Percentiles rank a stretch among this genome's conserved stretches.
Evolutionary conservation across 2,888 invertebrate species (phyloP).

Genomic region (Conops quadrifasciatus): DNA sequence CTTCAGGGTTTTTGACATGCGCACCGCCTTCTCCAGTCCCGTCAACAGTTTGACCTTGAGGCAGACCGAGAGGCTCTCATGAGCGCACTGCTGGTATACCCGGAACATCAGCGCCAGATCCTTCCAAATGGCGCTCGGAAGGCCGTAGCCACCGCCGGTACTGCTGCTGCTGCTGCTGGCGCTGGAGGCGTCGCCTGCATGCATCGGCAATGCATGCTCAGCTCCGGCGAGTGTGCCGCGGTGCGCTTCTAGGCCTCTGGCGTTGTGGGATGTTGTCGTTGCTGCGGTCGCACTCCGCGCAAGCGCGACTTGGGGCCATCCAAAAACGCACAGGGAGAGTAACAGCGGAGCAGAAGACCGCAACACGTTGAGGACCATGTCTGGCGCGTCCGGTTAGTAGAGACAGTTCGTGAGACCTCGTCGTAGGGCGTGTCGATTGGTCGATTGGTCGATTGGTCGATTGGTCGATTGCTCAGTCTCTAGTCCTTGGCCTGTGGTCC

Average conservation of each 20-base stretch:
- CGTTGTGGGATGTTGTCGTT: slow-evolving; percentile 43
- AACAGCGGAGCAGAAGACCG: not conserved
- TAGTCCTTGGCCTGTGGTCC: not conserved
- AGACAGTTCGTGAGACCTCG: not conserved
- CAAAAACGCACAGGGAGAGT: slow-evolving; percentile 16
- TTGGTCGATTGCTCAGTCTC: too few species aligned
- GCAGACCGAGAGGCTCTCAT: slow-evolving; percentile 75
- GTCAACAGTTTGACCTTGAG: slow-evolving; percentile 82
- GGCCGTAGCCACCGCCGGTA: slow-evolving; percentile 33
- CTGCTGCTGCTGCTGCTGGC: slow-evolving; percentile 42
- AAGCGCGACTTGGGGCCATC: slow-evolving; percentile 44
- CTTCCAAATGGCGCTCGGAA: slow-evolving; percentile 55
- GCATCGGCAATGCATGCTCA: slow-evolving; percentile 5
- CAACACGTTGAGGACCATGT: not conserved
- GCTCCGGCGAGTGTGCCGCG: slow-evolving; percentile 1
- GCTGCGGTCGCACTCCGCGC: slow-evolving; percentile 50
- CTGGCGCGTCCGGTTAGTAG: not conserved
- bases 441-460: not conserved
- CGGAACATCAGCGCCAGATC: slow-evolving; percentile 79
- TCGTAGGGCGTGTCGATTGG: not conserved
- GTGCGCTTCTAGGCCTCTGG: slow-evolving; percentile 45
- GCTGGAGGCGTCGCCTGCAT: slow-evolving; percentile 34
- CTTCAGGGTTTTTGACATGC: slow-evolving; percentile 71
- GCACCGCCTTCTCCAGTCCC: slow-evolving; percentile 77
- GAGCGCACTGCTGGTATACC: slow-evolving; percentile 82